Base-by-base conservation (phyloP, 2,113 vertebrate species). In the Mellivora capensis region DNA sequence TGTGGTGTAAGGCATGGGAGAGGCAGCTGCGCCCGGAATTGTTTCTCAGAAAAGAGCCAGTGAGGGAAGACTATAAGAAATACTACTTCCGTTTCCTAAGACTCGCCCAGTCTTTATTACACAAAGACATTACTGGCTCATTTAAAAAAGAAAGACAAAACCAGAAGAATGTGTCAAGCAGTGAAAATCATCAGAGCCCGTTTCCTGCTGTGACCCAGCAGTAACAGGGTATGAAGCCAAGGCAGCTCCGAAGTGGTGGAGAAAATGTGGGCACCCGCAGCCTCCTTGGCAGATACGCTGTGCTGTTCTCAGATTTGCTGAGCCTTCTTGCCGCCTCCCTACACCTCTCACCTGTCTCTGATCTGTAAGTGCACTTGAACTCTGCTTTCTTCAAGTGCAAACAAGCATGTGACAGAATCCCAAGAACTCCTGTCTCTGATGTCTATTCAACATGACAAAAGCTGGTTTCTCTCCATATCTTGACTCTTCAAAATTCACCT, bases 181-280 rank as follows among this genome's bases (percentile, higher is more conserved):
- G 34, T 62, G 54, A 62, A 77, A 52, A 14, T 52, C 4, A 2
- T 57, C 69, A 62, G 18, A 49, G 52, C 14, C 29, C 20, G 37
- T 37, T 90, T 39, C 62, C n/a, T 25, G 34, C 49, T 57, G 34
- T 64, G 47, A 59, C 27, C 34, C 11, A 34, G 11, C 29, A n/a
- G 72, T 37, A n/a, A 4, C n/a, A 74, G 39, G 3, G 3, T 37
- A n/a, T n/a, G 52, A 31, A 23, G 34, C 47, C 11, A 18, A 39
- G 29, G 23, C 69, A 6, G 4, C 74, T 17, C 11, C 0, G 6
- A 61, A 3, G 37, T 7, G 25, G 31, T 4, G 23, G 77, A 71
- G 49, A 23, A 14, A 23, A 4, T 10, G 0, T 27, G 34, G 52
- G 3, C 6, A 20, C 59, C 13, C 0, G 0, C 13, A 27, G 76